These are phyloP conservation scores for Avahi laniger DNA, from an alignment of 2,797 vertebrate species.

Conservation along the genomic window DNA sequence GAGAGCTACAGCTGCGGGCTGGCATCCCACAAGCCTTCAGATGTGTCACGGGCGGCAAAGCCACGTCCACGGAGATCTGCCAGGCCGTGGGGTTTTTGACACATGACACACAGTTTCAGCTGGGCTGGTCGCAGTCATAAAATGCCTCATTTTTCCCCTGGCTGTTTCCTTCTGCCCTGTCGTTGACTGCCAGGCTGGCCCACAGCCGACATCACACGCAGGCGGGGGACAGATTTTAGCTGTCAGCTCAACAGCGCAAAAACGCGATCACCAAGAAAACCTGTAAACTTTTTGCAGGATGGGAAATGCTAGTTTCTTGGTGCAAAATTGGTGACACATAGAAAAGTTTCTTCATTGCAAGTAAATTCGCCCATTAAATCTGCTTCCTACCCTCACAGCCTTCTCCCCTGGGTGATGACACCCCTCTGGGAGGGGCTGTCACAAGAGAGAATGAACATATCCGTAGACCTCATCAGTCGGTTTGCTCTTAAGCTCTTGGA, in stretches of 20 bases:
- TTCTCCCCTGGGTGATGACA: not conserved
- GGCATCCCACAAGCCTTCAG: not conserved
- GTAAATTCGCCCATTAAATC: not conserved
- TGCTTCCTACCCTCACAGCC: not conserved
- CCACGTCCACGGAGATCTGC: not conserved
- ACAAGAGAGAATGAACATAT: not conserved
- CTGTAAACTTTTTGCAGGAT: constrained; percentile 10
- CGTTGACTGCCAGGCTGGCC: not conserved
- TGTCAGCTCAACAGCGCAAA: constrained; percentile 55
- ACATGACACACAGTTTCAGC: not conserved
- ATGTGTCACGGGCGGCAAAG: not conserved
- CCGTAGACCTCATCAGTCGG: not conserved
- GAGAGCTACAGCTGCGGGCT: not conserved
- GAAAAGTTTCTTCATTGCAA: not conserved
- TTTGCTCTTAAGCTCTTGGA: not conserved
- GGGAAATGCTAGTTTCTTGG: not conserved
- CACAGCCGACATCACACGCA: not conserved
- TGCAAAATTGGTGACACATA: constrained; percentile 6
- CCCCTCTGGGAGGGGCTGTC: not conserved
- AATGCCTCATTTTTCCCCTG: not conserved
- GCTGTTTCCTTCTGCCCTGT: not conserved
- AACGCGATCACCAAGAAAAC: not conserved
- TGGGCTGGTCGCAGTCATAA: not conserved
- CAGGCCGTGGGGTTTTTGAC: not conserved
- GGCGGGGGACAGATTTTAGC: not conserved